Evolutionary conservation across 2,113 vertebrate genomes (phyloP), one percentile per base, ranked within the genome.

Genomic region (Condylura cristata): DNA sequence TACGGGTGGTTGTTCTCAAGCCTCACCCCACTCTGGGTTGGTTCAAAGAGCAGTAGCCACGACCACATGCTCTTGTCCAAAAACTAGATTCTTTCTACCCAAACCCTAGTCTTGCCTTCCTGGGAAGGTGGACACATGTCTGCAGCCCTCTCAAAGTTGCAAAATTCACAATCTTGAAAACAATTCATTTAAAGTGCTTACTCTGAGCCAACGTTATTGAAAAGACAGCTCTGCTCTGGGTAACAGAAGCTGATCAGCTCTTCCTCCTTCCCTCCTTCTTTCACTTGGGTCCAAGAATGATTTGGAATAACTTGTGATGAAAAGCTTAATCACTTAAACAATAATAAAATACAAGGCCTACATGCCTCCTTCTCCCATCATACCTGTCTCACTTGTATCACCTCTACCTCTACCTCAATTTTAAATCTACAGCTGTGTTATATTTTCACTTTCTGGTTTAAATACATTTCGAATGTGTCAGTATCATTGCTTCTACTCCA

Each of bases 391-490:
- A 71, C 94, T 94, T 93, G 90, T 83, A 93, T 97, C 92, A 82
- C 26, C 66, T n/a, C 96, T 97, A 96, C 96, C 94, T 97, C 96
- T 93, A 81, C 96, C 96, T 97, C 95, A 96, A 95, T 95, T 98
- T 97, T 97, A 93, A 96, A 98, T 96, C 97, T 95, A 94, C 9
- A 28, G 90, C 79, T 93, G 97, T 96, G 96, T 97, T 98, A 95
- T 98, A 95, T 97, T 97, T 97, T 95, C 97, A 98, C 97, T 96
- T 98, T 93, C 97, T 97, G 97, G 98, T 98, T 98, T 98, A 98
- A 98, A 98, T 98, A 98, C 98, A 97, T 98, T 98, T 97, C 1
- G 0, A 97, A 96, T 96, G 98, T 98, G 98, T 98, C 98, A 97
- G 97, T 98, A 98, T 98, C 98, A 97, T 93, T 97, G 98, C 97